A percentile compares a stretch with the other conserved stretches of the same genome.
phyloP scores from a whole-genome alignment of 2,888 invertebrate genomes.

The Drosophila infuscata region DNA sequence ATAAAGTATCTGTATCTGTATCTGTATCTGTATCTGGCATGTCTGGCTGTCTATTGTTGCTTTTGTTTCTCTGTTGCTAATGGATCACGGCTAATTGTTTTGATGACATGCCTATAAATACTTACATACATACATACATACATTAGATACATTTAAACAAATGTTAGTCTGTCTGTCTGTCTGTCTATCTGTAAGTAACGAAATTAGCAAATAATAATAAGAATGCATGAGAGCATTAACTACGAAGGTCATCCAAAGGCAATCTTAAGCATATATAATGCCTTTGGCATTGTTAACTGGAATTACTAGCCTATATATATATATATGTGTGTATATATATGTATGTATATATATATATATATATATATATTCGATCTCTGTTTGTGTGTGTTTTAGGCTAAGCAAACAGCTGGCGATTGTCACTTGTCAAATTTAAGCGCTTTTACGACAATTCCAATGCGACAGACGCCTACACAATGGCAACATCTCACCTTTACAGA shows the following conservation, averaged over 20 bases:
- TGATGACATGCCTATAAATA: constrained; percentile 69
- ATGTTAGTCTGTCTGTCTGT: constrained; percentile 4
- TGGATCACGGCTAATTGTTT: constrained; percentile 74
- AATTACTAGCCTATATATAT: constrained; percentile 29
- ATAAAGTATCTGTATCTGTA: constrained; percentile 5
- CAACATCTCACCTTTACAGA: constrained; percentile 66
- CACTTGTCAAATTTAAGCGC: constrained; percentile 65
- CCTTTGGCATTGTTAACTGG: constrained; percentile 73
- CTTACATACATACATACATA: constrained; percentile 9
- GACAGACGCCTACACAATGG: constrained; percentile 59
- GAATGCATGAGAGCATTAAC: constrained; percentile 39
- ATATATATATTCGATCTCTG: background rate
- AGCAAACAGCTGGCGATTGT: constrained; percentile 75
- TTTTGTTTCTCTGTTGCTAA: constrained; percentile 37
- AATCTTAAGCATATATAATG: constrained; percentile 60
- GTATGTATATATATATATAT: background rate
- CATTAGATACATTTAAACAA: background rate
- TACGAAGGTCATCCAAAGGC: constrained; percentile 62
- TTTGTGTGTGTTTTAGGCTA: background rate
- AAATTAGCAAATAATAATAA: constrained; percentile 43
- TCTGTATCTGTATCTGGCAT: constrained; percentile 11
- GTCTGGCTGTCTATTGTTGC: constrained; percentile 2
- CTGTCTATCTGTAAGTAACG: constrained; percentile 6
- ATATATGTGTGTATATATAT: background rate
- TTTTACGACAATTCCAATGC: constrained; percentile 77